phyloP scores from a whole-genome alignment of 35 echinoderm and acorn worm genomes.

The Heliocidaris tuberculata region DNA sequence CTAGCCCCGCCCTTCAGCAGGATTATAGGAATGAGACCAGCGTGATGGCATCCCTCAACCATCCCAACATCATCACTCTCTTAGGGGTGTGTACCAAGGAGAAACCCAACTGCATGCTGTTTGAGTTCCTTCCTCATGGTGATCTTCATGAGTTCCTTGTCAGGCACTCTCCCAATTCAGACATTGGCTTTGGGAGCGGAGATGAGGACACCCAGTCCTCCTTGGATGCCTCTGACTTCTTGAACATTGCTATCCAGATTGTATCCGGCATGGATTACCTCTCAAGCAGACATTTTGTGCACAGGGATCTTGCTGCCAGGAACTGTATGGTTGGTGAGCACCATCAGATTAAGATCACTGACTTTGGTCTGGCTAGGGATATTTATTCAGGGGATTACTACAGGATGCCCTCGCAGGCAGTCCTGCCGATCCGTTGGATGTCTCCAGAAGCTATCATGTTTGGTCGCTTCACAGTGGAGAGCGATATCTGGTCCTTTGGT shows the following conservation, averaged over 20 bases:
- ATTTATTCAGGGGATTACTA: slow-evolving; percentile 98
- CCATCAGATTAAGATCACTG: slow-evolving; percentile 90
- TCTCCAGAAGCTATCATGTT: slow-evolving; percentile 91
- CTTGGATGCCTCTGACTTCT: slow-evolving; percentile 87
- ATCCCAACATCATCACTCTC: slow-evolving; percentile 93
- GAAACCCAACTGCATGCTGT: slow-evolving; percentile 86
- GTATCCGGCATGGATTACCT: slow-evolving; percentile 99
- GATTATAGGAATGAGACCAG: slow-evolving; percentile 79
- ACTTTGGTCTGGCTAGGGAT: slow-evolving; percentile 94
- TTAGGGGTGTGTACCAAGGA: slow-evolving; percentile 78
- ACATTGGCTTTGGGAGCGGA: slow-evolving; percentile 89
- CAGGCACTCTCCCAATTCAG: slow-evolving; percentile 93
- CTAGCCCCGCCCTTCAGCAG: slow-evolving; percentile 70
- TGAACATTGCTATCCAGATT: slow-evolving; percentile 84
- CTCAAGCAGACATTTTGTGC: slow-evolving; percentile 90
- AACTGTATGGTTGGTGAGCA: slow-evolving; percentile 98
- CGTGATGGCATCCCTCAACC: slow-evolving; percentile 81
- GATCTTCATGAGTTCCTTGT: slow-evolving; percentile 90
- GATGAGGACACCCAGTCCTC: slow-evolving; percentile 94
- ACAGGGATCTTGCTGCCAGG: slow-evolving; percentile 90
- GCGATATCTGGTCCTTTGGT: slow-evolving; percentile 98
- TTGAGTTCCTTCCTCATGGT: slow-evolving; percentile 89
- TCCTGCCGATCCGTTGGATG: slow-evolving; percentile 97
- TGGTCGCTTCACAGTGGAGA: slow-evolving; percentile 88
- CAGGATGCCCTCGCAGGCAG: slow-evolving; percentile 75